Evolutionary conservation across 2,113 vertebrate species (phyloP), one percentile per base, ranked within the genome.

Genomic region (Lathamus discolor): DNA sequence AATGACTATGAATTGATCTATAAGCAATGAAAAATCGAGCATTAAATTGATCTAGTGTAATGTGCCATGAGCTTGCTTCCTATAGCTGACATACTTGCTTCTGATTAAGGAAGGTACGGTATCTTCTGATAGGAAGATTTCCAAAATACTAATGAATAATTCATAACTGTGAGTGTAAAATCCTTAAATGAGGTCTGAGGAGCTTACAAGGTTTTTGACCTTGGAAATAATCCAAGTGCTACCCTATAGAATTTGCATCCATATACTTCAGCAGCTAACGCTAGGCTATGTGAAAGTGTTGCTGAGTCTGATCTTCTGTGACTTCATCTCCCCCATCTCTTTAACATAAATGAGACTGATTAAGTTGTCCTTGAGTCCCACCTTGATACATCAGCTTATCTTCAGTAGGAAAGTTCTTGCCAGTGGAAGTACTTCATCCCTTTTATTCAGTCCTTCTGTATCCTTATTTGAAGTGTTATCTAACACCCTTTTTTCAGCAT

Each of bases 321-420:
- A 43, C 39, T 96, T 76, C 80, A 39, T 70, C 48, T 68, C 11
- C 31, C 35, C 24, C 41, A 35, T n/a, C 48, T 39, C 39, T 55
- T 62, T 84, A 94, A 61, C 29, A 33, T 96, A 82, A 94, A 57
- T 92, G 61, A 84, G 33, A 7, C 76, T 96, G 95, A 95, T 95
- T 96, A 97, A 90, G 25, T 93, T 94, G 88, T 90, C 92, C 88
- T 96, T 94, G 90, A 86, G 35, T 86, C 57, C 48, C 64, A 94
- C 95, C 92, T 96, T 94, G 83, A 29, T 83, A 2, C 27, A 33
- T 66, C 37, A 83, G 11, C 3, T 74, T 74, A 27, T n/a, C 39
- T 88, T 81, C 22, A 12, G 0, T 3, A 13, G 13, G 11, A 35
- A 70, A 73, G 64, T 88, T 93, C 33, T 31, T 88, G 17, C 33